Evolutionary conservation across 1,140 invertebrate species (phyloP), one percentile per base, ranked within the genome.

Genomic region (Helicoverpa armigera): DNA sequence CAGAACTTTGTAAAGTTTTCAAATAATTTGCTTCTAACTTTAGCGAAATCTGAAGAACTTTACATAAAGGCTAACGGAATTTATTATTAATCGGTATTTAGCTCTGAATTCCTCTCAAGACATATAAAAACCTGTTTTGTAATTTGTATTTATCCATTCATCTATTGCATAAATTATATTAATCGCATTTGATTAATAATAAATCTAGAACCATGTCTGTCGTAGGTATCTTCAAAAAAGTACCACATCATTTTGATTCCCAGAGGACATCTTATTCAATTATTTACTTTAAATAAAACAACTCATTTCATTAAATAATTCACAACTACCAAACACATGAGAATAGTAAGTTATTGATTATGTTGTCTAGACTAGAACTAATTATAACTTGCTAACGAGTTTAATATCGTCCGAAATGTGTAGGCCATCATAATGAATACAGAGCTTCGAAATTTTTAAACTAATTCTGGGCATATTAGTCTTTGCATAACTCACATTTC

Each of bases 341-440:
- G 58, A 61, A 61, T 61, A 61, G 10, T 18, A 23, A 50, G 50
- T 69, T 69, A 69, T 69, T 69, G 7, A 67, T 58, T 31, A 16
- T 51, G 14, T 58, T 16, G 61, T 43, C 63, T 69, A 50, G 65
- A 50, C 65, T 50, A 18, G n/a, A 50, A 69, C 35, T 69, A 69
- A 69, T 69, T 69, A 69, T 50, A 69, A 69, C 65, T 69, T 50
- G 35, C 16, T 69, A 69, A 69, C 65, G 10, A 69, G 43, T 67
- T 50, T 29, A 50, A 67, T 67, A 35, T 50, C 35, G 60, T 31
- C 60, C 29, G 4, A 61, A 61, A 31, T 61, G 56, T 35, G 60
- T 50, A 50, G 2, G 43, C 43, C 18, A 10, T 69, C 65, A 50
- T 69, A 69, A 69, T 50, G 10, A 69, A 50, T 50, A 14, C 12